Evolutionary conservation across 2,888 invertebrate species (phyloP), one percentile per base, ranked within the genome.

Genomic region (Himalopsyche tibetana): DNA sequence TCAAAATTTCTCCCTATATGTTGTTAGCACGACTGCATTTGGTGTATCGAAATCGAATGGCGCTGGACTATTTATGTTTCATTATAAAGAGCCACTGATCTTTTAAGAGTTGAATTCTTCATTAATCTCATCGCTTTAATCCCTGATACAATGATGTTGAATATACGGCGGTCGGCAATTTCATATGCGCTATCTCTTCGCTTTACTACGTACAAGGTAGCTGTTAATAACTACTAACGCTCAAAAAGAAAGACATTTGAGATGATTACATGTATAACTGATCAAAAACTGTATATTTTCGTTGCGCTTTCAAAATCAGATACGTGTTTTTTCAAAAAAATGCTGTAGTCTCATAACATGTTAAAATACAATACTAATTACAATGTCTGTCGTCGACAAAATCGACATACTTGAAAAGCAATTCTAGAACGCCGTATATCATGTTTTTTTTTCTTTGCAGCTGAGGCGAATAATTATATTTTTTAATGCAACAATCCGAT

Each of bases 61-160:
- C 80, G 45, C 82, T 80, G 55, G 51, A 55, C n/a, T 87, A 87
- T 87, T 87, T 87, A 83, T 80, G 89, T 90, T 90, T 90, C 90
- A 91, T 91, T 91, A 91, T 91, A 90, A 90, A 90, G 89, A 90
- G 90, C 90, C 90, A 90, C 90, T 91, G 91, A 91, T 91, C 91
- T 91, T 90, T 91, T 91, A 38, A 74, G 36, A 36, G 74, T 74
- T 36, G 38, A 74, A 74, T 74, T 74, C 36, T 38, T 74, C 36
- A 74, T 36, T 74, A 74, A 74, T 74, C 74, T 74, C 74, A 36
- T 74, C 5, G 74, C 19, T 74, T 74, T 74, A 74, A 38, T 38
- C 36, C 38, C 36, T 38, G 36, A 38, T 15, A 36, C 12, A 36
- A 74, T 74, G 36, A 74, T 36, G 28, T 74, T 38, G 4, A 74